Conservation (phyloP, 2,113 vertebrate species). For the Eulacestoma nigropectus region DNA sequence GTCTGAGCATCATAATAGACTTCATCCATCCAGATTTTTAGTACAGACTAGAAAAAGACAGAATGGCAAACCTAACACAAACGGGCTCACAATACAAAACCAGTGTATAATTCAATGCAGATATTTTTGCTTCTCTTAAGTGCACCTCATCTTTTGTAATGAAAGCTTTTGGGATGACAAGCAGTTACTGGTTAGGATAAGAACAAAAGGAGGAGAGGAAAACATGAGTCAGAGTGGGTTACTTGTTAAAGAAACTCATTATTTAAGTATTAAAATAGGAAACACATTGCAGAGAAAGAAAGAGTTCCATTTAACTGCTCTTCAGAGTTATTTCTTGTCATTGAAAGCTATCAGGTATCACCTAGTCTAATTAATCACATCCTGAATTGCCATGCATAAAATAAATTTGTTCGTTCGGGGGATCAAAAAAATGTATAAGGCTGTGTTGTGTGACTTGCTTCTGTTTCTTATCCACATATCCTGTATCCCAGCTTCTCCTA, state of each 20-base stretch:
- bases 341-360: background rate
- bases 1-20: background rate
- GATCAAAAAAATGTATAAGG: background rate
- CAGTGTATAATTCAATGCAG: background rate
- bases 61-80: background rate
- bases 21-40: background rate
- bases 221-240: background rate
- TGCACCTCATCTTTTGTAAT: background rate
- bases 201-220: background rate
- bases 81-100: background rate
- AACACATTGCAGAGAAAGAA: background rate
- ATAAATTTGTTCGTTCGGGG: background rate
- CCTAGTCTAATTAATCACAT: background rate
- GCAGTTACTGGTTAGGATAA: background rate
- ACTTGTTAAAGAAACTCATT: background rate
- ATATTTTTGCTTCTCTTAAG: background rate
- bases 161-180: background rate
- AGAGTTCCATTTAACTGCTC: background rate
- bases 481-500: background rate
- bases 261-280: conserved; percentile 11
- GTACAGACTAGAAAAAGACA: background rate
- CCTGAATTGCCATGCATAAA: background rate
- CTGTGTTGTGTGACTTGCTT: background rate
- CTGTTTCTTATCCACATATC: background rate
- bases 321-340: background rate